Conservation (phyloP, 2,113 vertebrate species). For the Erpornis zantholeuca region DNA sequence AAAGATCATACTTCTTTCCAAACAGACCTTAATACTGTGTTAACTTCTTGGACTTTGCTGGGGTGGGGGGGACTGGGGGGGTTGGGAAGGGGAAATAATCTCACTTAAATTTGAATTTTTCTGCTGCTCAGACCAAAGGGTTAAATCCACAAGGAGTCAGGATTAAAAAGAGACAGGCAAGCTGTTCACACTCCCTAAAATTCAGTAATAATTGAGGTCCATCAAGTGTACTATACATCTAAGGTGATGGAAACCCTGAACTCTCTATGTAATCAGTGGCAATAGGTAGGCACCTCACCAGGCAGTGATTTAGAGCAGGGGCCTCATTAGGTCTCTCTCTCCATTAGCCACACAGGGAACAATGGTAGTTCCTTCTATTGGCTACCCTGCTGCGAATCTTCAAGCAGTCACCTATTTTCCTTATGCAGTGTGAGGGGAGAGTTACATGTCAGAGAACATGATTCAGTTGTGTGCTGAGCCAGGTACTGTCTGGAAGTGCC, state of each 20-base stretch:
- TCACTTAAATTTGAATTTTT: background rate
- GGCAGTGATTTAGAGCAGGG: background rate
- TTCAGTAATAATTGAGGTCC: background rate
- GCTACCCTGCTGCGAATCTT: background rate
- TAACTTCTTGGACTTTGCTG: background rate
- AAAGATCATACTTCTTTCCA: background rate
- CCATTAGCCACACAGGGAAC: background rate
- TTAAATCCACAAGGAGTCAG: background rate
- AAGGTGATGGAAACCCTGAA: background rate
- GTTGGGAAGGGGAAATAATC: background rate
- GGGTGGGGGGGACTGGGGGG: fast-evolving
- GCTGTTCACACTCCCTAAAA: background rate
- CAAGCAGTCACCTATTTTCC: background rate
- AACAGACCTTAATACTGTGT: background rate
- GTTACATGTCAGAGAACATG: background rate
- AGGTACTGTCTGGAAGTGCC: background rate
- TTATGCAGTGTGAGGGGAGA: background rate
- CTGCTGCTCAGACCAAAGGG: background rate
- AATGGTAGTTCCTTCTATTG: background rate
- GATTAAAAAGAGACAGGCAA: background rate
- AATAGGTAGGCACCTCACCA: background rate
- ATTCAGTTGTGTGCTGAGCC: background rate
- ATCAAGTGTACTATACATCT: background rate
- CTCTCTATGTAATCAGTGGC: background rate
- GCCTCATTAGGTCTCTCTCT: background rate